Percentiles rank a stretch among this genome's conserved stretches.
Conservation (phyloP, 2,797 vertebrate genomes). For the Coregonus sp. region DNA sequence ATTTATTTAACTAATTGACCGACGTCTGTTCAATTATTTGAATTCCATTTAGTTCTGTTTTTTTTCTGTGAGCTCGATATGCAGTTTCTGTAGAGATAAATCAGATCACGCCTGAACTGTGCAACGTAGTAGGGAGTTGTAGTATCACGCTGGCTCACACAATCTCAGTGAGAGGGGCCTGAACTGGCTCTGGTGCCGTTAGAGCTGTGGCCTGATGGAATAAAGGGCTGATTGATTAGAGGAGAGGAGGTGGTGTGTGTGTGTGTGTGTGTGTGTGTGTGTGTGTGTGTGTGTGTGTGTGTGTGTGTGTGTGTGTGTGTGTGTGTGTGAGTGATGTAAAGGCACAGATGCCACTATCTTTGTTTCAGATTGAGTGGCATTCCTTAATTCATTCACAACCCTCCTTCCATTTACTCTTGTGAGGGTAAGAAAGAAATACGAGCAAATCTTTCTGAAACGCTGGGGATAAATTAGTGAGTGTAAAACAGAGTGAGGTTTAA, state of each 20-base stretch:
- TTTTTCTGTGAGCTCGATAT: no score
- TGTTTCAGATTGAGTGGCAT: background rate
- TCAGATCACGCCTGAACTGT: no score
- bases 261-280: background rate
- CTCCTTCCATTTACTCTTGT: background rate
- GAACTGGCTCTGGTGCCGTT: background rate
- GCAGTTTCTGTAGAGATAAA: no score
- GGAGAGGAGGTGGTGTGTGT: background rate
- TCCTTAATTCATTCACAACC: slow-evolving; percentile 9
- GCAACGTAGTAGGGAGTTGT: no score
- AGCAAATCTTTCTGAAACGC: background rate
- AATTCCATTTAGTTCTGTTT: no score
- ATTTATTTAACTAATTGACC: no score
- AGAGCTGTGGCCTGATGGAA: slow-evolving; percentile 4
- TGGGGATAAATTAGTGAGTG: background rate
- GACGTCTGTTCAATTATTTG: no score
- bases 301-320: background rate
- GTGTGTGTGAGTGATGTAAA: background rate
- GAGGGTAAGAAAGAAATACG: background rate
- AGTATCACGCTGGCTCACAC: background rate
- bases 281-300: background rate
- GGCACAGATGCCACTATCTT: slow-evolving; percentile 2
- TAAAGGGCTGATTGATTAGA: slow-evolving; percentile 18
- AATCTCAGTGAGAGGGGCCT: background rate
- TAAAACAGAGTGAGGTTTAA: slow-evolving; percentile 11